phyloP scores from a whole-genome alignment of 2,888 invertebrate species.

The Ormyrus labotus region DNA sequence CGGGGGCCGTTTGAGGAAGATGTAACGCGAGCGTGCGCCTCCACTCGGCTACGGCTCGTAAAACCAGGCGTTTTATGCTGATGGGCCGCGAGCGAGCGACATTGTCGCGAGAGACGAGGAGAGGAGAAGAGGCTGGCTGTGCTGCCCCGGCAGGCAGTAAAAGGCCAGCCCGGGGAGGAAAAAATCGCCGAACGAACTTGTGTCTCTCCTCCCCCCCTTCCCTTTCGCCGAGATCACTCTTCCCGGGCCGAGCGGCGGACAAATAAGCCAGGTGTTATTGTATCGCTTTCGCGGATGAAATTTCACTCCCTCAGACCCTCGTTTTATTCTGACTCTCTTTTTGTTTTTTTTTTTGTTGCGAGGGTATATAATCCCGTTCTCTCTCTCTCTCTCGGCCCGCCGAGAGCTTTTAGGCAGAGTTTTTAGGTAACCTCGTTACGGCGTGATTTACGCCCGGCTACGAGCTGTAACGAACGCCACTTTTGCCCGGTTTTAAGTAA shows the following conservation, averaged over 20 bases:
- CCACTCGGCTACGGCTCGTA: conserved; percentile 73
- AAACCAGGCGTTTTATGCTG: conserved; percentile 74
- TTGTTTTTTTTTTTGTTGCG: neutral
- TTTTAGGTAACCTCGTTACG: conserved; percentile 16
- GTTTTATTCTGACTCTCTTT: conserved; percentile 1
- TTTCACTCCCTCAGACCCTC: conserved; percentile 38
- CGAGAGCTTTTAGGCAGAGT: neutral
- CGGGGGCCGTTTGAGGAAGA: conserved; percentile 66
- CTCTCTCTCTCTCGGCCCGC: neutral
- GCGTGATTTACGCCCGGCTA: neutral
- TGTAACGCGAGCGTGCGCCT: conserved; percentile 68
- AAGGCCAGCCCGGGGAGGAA: too few relatives aligned
- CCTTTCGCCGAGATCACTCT: conserved; percentile 39
- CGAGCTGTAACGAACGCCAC: neutral
- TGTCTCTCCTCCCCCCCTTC: conserved; percentile 1
- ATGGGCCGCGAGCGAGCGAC: conserved; percentile 65
- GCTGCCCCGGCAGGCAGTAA: too few relatives aligned
- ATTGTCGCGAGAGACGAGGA: conserved; percentile 2
- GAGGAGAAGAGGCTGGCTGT: neutral
- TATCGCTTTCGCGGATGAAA: conserved; percentile 53
- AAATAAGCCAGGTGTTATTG: conserved; percentile 42
- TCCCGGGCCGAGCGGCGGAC: neutral
- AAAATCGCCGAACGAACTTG: conserved; percentile 1
- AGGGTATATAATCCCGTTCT: conserved; percentile 24
- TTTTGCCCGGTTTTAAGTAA: neutral